phyloP scores from a whole-genome alignment of 1,140 invertebrate genomes.

The Aricia agestis region DNA sequence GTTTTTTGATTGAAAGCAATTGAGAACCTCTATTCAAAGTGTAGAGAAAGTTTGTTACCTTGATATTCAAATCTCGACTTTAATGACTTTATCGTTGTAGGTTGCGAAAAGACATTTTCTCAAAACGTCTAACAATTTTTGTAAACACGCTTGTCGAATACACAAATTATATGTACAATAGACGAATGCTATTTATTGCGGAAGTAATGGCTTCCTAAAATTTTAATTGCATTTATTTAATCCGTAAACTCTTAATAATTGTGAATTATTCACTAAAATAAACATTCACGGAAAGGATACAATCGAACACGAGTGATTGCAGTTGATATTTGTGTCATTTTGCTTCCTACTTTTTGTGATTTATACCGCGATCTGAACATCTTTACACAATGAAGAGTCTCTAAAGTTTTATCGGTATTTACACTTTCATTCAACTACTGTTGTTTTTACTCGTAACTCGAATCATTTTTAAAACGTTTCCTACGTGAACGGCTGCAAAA shows the following conservation, averaged over 20 bases:
- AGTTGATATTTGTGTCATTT: conserved; percentile 54
- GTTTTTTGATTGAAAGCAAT: conserved; percentile 50
- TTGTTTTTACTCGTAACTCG: not conserved
- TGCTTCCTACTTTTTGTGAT: conserved; percentile 44
- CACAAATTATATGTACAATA: conserved; percentile 67
- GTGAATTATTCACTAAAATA: conserved; percentile 34
- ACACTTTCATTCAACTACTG: not conserved
- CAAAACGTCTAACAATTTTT: conserved; percentile 72
- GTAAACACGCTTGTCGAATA: conserved; percentile 76
- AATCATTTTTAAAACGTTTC: not conserved
- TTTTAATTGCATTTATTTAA: conserved; percentile 66
- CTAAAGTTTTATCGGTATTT: not conserved
- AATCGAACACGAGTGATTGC: conserved; percentile 34
- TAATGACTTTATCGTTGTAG: conserved; percentile 39
- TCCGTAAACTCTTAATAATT: conserved; percentile 51
- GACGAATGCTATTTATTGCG: conserved; percentile 75
- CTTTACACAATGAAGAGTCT: conserved; percentile 46
- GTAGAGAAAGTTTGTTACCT: conserved; percentile 31
- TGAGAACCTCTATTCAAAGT: conserved; percentile 31
- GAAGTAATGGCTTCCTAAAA: conserved; percentile 77
- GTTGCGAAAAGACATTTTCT: conserved; percentile 38
- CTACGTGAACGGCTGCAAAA: not conserved
- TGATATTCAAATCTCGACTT: conserved; percentile 50
- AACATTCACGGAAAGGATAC: conserved; percentile 33
- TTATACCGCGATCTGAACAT: conserved; percentile 49